Evolutionary conservation across 2,113 vertebrate species (phyloP), one percentile per base, ranked within the genome.

Genomic region (Silurus glanis): DNA sequence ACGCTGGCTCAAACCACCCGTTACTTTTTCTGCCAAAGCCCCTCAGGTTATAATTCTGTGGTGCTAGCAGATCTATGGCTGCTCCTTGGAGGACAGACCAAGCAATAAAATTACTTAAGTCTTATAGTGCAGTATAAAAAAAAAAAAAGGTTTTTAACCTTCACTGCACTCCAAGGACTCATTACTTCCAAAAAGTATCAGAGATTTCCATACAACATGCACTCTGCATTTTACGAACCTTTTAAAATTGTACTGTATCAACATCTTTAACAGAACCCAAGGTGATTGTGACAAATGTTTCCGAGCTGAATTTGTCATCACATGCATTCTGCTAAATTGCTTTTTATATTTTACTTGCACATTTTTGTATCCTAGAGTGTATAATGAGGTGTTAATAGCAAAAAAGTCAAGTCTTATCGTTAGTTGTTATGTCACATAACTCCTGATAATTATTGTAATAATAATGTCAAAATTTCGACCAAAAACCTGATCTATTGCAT

Each of bases 101-200:
- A 80, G 82, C 72, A 75, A 74, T 84, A 89, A 86, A 83, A 71
- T 74, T 83, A 59, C 72, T 88, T 74, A 85, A 76, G 58, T 82
- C 80, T 69, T 79, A 71, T 79, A 72, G 76, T 62, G 55, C 37
- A 6, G 45, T 74, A 19, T 16, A 59, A 59, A 59, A 64, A 66
- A 49, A 56, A 80, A 80, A 85, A 28, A 62, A 47, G 25, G 62
- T 12, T 61, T 86, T 82, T 72, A 81, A 86, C 78, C 85, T 84
- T 67, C 71, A 83, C n/a, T 74, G 66, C 81, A 83, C 87, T 75
- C 66, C 82, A 81, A 83, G 75, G 87, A 72, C 81, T 64, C 51
- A 62, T 86, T 81, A 45, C 78, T 28, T 84, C 53, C 17, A 17
- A 56, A 83, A 56, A 83, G 80, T 45, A 53, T 79, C 10, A 23